Conservation (phyloP, 1,140 invertebrate genomes). For the Zelostemma sp. region DNA sequence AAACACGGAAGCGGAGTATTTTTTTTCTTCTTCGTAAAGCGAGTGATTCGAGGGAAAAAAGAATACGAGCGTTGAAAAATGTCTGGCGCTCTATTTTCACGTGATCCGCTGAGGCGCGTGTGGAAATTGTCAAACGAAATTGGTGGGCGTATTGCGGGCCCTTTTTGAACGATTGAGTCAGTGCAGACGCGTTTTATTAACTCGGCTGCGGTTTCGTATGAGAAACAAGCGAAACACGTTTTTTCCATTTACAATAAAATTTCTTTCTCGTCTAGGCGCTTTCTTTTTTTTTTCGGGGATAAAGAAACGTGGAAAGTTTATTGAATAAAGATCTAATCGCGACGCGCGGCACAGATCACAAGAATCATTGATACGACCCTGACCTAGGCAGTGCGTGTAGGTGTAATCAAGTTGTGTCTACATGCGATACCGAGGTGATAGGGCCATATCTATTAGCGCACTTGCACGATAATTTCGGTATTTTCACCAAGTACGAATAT, state of each 20-base stretch:
- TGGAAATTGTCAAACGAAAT: constrained; percentile 47
- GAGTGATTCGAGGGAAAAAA: no score
- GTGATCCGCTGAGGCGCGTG: constrained; percentile 14
- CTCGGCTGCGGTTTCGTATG: neutral
- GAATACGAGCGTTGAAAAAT: neutral
- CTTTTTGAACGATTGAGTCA: constrained; percentile 12
- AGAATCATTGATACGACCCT: constrained; percentile 52
- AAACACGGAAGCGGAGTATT: neutral
- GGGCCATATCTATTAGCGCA: constrained; percentile 54
- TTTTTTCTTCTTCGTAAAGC: neutral
- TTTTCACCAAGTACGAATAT: constrained; percentile 52
- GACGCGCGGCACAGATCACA: constrained; percentile 10
- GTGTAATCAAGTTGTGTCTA: constrained; percentile 65
- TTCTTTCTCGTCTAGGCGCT: no score
- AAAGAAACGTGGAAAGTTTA: no score
- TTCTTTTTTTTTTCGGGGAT: no score
- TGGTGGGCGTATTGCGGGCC: constrained; percentile 31
- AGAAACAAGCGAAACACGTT: constrained; percentile 14
- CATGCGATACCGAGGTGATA: constrained; percentile 59
- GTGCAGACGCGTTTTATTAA: constrained; percentile 19
- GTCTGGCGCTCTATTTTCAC: constrained; percentile 15
- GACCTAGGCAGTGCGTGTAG: constrained; percentile 59
- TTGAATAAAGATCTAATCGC: constrained; percentile 8
- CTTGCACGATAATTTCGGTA: constrained; percentile 57
- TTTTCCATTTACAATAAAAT: constrained; percentile 17